Evolutionary conservation across 2,797 vertebrate genomes (phyloP).

Genomic region (Ctenopoma kingsleyae): DNA sequence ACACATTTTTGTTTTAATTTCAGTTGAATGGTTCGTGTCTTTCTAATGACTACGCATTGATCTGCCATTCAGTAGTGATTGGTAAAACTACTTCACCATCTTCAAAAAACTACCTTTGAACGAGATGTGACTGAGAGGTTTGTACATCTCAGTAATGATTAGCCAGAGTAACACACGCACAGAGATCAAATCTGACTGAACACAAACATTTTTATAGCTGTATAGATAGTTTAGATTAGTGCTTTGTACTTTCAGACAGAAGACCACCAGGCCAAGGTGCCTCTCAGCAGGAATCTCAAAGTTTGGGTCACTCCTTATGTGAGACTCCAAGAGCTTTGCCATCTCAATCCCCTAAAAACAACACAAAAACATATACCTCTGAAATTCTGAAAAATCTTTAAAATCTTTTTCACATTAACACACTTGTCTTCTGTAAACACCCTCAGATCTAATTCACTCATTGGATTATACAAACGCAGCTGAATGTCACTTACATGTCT

Average conservation of each 20-base stretch:
- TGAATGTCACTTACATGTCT: constrained; percentile 86
- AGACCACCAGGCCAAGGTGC: constrained; percentile 95
- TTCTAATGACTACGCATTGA: not conserved
- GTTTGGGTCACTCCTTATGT: constrained; percentile 88
- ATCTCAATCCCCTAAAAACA: constrained; percentile 90
- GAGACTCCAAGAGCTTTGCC: constrained; percentile 94
- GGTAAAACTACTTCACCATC: constrained; percentile 1
- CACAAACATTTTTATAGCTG: not conserved
- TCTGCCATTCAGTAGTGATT: constrained; percentile 8
- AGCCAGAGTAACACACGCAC: constrained; percentile 19
- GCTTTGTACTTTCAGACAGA: constrained; percentile 89
- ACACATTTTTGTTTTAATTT: not conserved
- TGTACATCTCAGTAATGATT: constrained; percentile 47
- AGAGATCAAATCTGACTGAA: not conserved
- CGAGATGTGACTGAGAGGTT: constrained; percentile 2
- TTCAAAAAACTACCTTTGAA: constrained; percentile 51
- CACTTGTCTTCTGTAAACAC: not conserved
- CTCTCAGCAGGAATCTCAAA: constrained; percentile 95
- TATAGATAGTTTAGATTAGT: not conserved
- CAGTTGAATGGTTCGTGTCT: not conserved
- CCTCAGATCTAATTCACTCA: not conserved
- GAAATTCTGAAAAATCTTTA: not conserved
- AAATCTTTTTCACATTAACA: not conserved
- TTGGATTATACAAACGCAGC: not conserved
- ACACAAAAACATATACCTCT: not conserved